phyloP scores from a whole-genome alignment of 92 coral and sea anemone genomes.

The Virgularia gustaviana region DNA sequence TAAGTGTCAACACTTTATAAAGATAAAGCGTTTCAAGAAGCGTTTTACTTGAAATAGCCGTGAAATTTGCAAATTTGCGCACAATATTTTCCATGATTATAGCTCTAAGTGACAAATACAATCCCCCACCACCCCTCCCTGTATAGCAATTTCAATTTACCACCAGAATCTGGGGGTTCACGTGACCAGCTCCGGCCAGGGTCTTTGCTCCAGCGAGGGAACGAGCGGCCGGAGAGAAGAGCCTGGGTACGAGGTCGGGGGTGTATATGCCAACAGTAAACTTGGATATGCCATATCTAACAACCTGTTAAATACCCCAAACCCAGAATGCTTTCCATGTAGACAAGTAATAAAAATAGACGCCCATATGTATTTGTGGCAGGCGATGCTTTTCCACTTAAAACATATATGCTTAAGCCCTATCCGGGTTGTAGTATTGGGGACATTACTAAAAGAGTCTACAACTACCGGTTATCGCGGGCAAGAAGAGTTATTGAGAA shows the following conservation, averaged over 20 bases:
- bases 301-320: constrained; percentile 39
- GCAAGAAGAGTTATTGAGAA: constrained; percentile 18
- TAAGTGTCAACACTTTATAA: too few species aligned
- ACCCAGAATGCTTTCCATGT: constrained; percentile 39
- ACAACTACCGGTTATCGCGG: constrained; percentile 19
- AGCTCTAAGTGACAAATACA: not conserved
- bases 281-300: constrained; percentile 37
- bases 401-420: constrained; percentile 14
- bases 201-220: too few species aligned
- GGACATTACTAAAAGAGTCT: constrained; percentile 5
- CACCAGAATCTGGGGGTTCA: not conserved
- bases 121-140: not conserved
- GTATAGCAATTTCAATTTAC: not conserved
- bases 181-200: constrained; percentile 3
- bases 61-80: not conserved
- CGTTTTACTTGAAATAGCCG: too few species aligned
- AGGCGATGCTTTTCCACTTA: constrained; percentile 35
- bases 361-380: constrained; percentile 43
- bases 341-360: constrained; percentile 28
- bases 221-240: not conserved
- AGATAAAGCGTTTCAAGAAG: too few species aligned
- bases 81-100: not conserved
- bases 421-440: constrained; percentile 5
- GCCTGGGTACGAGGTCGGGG: constrained; percentile 25
- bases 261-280: constrained; percentile 47